A percentile compares a stretch with the other conserved stretches of the same genome.
Evolutionary conservation across 2,888 invertebrate genomes (phyloP).

Genomic region (Drosophila kanekoi): DNA sequence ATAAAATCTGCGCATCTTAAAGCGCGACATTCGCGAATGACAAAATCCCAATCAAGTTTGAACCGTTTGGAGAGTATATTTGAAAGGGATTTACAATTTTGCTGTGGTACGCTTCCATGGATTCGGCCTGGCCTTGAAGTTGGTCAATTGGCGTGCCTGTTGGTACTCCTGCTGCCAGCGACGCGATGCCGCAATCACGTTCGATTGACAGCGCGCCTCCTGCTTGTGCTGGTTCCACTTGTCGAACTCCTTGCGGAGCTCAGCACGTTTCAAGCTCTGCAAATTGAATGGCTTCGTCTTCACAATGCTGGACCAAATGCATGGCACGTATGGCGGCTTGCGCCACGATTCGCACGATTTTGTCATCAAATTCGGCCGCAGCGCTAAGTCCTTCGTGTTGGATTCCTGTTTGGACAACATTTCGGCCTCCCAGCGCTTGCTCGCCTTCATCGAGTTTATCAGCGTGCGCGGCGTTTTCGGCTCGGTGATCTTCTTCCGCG

Average conservation of each 20-base stretch:
- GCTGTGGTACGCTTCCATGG: slow-evolving; percentile 38
- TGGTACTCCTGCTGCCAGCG: slow-evolving; percentile 23
- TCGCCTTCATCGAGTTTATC: slow-evolving; percentile 29
- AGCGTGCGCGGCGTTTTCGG: slow-evolving; percentile 55
- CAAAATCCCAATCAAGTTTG: neutral
- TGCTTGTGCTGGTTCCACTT: slow-evolving; percentile 13
- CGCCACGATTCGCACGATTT: slow-evolving; percentile 20
- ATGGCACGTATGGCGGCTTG: slow-evolving; percentile 56
- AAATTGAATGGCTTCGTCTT: slow-evolving; percentile 52
- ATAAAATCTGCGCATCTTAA: too few relatives aligned
- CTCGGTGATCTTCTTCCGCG: slow-evolving; percentile 35
- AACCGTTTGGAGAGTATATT: neutral
- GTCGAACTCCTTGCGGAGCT: slow-evolving; percentile 43
- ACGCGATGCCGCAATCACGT: slow-evolving; percentile 10
- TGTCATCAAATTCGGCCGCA: neutral
- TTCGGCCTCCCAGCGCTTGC: slow-evolving; percentile 17
- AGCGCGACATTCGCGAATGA: too few relatives aligned
- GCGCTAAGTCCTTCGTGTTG: neutral
- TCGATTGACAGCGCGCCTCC: slow-evolving; percentile 6
- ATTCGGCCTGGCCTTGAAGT: slow-evolving; percentile 63
- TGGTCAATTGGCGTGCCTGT: slow-evolving; percentile 42
- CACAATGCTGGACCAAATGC: slow-evolving; percentile 28
- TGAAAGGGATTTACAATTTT: neutral
- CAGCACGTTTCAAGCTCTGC: slow-evolving; percentile 34
- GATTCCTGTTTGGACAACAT: neutral